Evolutionary conservation across 2,113 vertebrate genomes (phyloP).

Genomic region (Channa argus): DNA sequence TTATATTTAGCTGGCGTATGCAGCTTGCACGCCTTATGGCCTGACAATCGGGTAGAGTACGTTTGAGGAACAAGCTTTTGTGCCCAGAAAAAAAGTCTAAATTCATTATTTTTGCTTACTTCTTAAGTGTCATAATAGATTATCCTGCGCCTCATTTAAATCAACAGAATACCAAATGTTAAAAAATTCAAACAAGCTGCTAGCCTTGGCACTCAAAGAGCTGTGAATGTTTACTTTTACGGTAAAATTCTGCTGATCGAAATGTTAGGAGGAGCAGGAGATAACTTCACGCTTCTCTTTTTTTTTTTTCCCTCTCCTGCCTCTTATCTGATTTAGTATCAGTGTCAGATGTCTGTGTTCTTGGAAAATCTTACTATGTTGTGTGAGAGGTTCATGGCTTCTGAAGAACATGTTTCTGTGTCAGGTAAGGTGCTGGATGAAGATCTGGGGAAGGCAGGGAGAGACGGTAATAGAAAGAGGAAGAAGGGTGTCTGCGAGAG

Average conservation of each 20-base stretch:
- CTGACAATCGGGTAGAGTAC: no score
- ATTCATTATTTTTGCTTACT: slow-evolving; percentile 49
- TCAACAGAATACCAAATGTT: slow-evolving; percentile 47
- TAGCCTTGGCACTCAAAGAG: slow-evolving; percentile 33
- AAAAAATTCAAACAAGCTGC: slow-evolving; percentile 48
- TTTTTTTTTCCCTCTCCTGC: slow-evolving; percentile 32
- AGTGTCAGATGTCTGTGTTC: slow-evolving; percentile 40
- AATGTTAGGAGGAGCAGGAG: slow-evolving; percentile 19
- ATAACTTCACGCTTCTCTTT: slow-evolving; percentile 58
- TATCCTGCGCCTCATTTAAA: slow-evolving; percentile 60
- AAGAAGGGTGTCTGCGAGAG: slow-evolving; percentile 47
- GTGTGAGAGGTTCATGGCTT: slow-evolving; percentile 14
- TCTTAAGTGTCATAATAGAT: slow-evolving; percentile 49
- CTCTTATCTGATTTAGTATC: slow-evolving; percentile 28
- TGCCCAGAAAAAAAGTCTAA: slow-evolving; percentile 12
- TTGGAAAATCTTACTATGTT: slow-evolving; percentile 25
- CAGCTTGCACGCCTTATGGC: no score
- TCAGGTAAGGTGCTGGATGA: slow-evolving; percentile 60
- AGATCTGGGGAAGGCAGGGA: slow-evolving; percentile 35
- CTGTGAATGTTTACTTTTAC: slow-evolving; percentile 50
- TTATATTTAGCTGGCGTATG: no score
- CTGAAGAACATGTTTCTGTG: slow-evolving; percentile 30
- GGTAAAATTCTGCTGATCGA: slow-evolving; percentile 51
- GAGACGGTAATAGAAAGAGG: slow-evolving; percentile 31
- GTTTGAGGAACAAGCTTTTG: slow-evolving; percentile 16